Evolutionary conservation across 2,113 vertebrate species (phyloP).

Genomic region (Typhlomys cinereus): DNA sequence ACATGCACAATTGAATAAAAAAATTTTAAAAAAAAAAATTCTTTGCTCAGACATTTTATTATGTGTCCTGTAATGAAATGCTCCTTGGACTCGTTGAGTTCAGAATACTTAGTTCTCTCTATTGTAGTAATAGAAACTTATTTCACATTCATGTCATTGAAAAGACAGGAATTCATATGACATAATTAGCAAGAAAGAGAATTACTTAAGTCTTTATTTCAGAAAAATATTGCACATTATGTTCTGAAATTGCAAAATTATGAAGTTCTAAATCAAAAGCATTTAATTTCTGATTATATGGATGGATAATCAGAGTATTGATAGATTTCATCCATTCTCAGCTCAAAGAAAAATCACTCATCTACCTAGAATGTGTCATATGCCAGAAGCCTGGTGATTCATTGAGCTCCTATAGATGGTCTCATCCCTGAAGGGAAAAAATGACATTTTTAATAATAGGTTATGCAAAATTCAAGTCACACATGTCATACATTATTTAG

Average conservation of each 20-base stretch:
- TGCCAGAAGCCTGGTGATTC: neutral
- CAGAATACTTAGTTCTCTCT: neutral
- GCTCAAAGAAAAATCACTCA: neutral
- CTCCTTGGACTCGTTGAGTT: neutral
- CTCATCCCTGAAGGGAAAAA: constrained; percentile 12
- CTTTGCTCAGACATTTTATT: neutral
- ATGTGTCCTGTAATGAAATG: too few species aligned
- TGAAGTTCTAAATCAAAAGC: neutral
- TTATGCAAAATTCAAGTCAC: constrained; percentile 1
- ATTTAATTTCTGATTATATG: neutral
- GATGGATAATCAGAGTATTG: neutral
- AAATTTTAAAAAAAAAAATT: too few species aligned
- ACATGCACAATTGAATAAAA: too few species aligned
- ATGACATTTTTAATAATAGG: constrained; percentile 22
- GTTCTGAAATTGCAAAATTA: neutral
- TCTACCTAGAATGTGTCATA: neutral
- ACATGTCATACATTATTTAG: constrained; percentile 28
- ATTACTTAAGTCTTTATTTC: neutral
- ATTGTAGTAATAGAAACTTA: neutral
- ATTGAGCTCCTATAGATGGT: neutral
- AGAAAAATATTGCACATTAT: neutral
- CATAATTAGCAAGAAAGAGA: neutral
- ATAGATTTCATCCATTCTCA: neutral
- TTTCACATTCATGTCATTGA: neutral
- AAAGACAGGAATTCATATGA: neutral